Conservation (phyloP, 2,797 vertebrate species). For the Clarias pachynema region DNA sequence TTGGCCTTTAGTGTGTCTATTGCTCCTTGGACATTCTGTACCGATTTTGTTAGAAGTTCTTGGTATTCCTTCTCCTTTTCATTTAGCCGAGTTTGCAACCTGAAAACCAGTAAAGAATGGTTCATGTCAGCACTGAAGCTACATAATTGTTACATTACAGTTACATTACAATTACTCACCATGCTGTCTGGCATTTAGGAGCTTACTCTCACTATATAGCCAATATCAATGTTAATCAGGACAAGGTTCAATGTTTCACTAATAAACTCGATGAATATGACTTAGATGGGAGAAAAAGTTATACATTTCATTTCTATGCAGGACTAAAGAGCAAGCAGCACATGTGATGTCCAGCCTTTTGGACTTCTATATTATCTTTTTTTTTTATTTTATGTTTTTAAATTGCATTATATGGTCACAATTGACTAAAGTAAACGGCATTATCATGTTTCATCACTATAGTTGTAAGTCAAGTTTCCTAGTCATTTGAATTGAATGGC, state of each 20-base stretch:
- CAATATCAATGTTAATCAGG: background rate
- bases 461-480: too few species aligned
- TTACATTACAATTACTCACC: background rate
- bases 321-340: background rate
- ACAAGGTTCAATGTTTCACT: background rate
- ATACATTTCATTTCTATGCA: background rate
- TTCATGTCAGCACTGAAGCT: background rate
- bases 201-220: background rate
- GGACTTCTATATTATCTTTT: background rate
- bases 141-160: background rate
- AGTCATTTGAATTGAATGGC: background rate
- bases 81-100: slow-evolving; percentile 79
- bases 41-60: slow-evolving; percentile 68
- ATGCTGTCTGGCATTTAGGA: background rate
- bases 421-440: background rate
- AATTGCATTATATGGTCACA: background rate
- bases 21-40: slow-evolving; percentile 64
- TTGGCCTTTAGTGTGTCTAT: slow-evolving; percentile 54
- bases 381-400: background rate
- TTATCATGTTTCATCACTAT: background rate
- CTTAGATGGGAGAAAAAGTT: background rate
- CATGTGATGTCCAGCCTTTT: background rate
- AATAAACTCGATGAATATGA: background rate
- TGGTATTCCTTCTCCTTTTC: slow-evolving; percentile 85
- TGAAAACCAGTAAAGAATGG: slow-evolving; percentile 58